A percentile compares a stretch with the other conserved stretches of the same genome.
These are phyloP conservation scores for Petrophora chlorosata DNA, from an alignment of 2,888 invertebrate genomes.

Conservation along the genomic window DNA sequence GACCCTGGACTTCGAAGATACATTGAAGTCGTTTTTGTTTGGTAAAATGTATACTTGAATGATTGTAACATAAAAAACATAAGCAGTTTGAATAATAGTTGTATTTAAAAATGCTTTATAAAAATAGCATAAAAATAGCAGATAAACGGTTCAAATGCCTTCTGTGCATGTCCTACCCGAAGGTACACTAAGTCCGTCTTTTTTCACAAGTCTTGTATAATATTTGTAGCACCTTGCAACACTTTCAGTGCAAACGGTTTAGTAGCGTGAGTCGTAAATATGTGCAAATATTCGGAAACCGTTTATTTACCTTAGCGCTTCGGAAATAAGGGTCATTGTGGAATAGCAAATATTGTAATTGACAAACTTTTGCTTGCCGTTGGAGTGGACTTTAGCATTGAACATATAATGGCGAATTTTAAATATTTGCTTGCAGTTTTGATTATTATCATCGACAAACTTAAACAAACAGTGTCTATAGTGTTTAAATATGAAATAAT, in stretches of 20 bases:
- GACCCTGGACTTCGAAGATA: no score
- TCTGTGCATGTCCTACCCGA: no score
- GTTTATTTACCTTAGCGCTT: slow-evolving; percentile 1
- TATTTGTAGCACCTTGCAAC: background rate
- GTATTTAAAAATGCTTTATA: no score
- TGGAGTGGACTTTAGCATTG: background rate
- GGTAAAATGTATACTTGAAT: no score
- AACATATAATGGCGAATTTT: background rate
- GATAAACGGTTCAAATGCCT: no score
- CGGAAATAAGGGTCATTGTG: background rate
- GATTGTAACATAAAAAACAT: no score
- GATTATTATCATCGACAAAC: slow-evolving; percentile 4
- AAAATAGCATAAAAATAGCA: no score
- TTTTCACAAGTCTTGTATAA: no score
- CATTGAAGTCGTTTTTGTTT: no score
- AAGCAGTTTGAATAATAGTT: no score
- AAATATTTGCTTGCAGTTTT: background rate
- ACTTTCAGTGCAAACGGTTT: background rate
- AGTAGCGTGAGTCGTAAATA: background rate
- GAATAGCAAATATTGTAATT: background rate
- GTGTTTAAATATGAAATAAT: no score
- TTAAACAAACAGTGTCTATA: background rate
- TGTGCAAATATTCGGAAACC: slow-evolving; percentile 4
- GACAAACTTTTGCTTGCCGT: background rate
- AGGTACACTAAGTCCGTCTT: no score